phyloP scores from a whole-genome alignment of 2,797 vertebrate species.

The Sparidentex hasta region DNA sequence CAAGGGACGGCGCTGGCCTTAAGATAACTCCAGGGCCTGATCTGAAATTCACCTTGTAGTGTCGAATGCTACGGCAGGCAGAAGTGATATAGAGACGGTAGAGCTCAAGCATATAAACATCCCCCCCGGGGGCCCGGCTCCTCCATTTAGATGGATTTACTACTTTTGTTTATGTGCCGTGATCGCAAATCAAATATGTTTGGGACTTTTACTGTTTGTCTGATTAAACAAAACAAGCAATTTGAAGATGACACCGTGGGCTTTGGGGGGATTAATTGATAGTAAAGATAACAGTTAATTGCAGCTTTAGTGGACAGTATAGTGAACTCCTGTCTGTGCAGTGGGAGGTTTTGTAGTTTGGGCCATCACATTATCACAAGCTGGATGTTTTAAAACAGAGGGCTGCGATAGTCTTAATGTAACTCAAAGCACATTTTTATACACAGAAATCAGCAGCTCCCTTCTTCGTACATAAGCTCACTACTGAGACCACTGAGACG shows the following conservation, averaged over 20 bases:
- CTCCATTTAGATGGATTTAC: background rate
- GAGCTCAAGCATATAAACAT: background rate
- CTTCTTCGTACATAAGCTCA: constrained; percentile 17
- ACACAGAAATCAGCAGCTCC: constrained; percentile 26
- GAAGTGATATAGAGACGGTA: background rate
- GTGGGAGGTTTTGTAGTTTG: background rate
- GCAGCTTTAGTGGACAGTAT: background rate
- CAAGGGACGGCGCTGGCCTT: background rate
- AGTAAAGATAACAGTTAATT: background rate
- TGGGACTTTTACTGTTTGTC: background rate
- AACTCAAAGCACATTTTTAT: constrained; percentile 30
- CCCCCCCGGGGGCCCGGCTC: background rate
- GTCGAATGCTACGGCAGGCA: constrained; percentile 18
- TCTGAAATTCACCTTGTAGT: background rate
- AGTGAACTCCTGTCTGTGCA: background rate
- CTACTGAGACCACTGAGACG: constrained; percentile 13
- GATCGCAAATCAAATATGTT: background rate
- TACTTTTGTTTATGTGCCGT: background rate
- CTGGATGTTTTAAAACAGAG: constrained; percentile 16
- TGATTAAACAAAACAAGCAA: background rate
- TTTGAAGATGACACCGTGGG: background rate
- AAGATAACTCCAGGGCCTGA: constrained; percentile 16
- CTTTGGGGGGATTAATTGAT: background rate
- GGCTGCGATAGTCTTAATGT: constrained; percentile 19
- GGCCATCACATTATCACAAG: background rate